These are phyloP conservation scores for Parazoanthus atlanticus DNA, from an alignment of 92 coral and sea anemone genomes.

Conservation along the genomic window DNA sequence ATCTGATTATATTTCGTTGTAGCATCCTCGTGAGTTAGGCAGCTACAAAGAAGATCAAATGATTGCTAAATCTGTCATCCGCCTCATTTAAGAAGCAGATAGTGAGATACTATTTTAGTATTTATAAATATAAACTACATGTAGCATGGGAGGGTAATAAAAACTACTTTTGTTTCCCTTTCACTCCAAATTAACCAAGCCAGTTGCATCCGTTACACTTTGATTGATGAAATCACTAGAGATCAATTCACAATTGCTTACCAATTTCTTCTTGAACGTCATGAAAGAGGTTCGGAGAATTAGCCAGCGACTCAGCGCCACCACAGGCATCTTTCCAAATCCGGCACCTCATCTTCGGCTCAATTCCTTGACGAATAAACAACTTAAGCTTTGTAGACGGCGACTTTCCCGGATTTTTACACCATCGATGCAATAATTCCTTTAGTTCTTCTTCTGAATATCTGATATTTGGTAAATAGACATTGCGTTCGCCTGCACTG, in stretches of 20 bases:
- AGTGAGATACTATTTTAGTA: too few species aligned
- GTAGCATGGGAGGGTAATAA: background rate
- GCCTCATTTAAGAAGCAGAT: too few species aligned
- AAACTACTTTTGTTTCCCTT: background rate
- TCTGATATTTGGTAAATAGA: constrained; percentile 25
- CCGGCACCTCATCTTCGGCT: constrained; percentile 57
- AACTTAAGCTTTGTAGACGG: constrained; percentile 59
- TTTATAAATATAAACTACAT: too few species aligned
- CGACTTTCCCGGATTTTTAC: constrained; percentile 47
- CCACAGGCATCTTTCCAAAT: constrained; percentile 73
- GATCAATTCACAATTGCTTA: constrained; percentile 35
- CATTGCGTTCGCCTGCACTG: background rate
- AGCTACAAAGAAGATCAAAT: too few species aligned
- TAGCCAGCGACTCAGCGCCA: constrained; percentile 56
- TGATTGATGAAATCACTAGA: background rate
- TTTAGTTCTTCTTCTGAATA: constrained; percentile 63
- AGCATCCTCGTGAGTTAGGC: too few species aligned
- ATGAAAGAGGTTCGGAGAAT: constrained; percentile 60
- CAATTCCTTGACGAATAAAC: constrained; percentile 71
- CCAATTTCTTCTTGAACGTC: constrained; percentile 77
- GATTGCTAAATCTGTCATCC: too few species aligned
- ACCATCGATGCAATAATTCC: constrained; percentile 64
- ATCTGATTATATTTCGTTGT: too few species aligned
- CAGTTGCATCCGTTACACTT: background rate
- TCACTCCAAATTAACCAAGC: background rate